Conservation (phyloP, 2,888 invertebrate species). For the Crepidodera aurea region DNA sequence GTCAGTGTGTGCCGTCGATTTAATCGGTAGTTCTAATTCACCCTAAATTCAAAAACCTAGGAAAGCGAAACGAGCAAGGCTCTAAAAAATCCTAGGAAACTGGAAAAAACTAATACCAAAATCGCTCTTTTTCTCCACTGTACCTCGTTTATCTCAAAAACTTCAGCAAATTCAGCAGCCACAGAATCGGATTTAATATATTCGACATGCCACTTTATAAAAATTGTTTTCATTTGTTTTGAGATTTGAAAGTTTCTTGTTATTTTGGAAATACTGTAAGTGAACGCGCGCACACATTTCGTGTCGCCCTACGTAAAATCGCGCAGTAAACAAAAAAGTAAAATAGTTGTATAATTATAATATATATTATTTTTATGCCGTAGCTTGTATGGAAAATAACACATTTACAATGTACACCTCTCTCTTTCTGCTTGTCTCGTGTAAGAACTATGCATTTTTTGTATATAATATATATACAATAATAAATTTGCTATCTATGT, state of each 20-base stretch:
- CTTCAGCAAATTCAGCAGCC: too few species aligned
- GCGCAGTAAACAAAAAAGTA: slow-evolving; percentile 49
- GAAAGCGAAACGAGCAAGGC: too few species aligned
- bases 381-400: slow-evolving; percentile 57
- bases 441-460: slow-evolving; percentile 43
- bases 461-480: slow-evolving; percentile 55
- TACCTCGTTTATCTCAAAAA: too few species aligned
- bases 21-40: too few species aligned
- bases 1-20: too few species aligned
- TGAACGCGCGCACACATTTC: slow-evolving; percentile 55
- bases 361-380: slow-evolving; percentile 52
- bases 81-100: too few species aligned
- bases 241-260: background rate
- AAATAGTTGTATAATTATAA: slow-evolving; percentile 51
- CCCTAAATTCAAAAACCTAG: too few species aligned
- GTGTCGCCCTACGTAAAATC: slow-evolving; percentile 61
- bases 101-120: too few species aligned
- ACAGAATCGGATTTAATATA: too few species aligned
- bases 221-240: too few species aligned
- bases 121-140: too few species aligned
- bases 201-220: too few species aligned
- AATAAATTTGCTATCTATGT: slow-evolving; percentile 56
- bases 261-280: slow-evolving; percentile 39
- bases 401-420: slow-evolving; percentile 54
- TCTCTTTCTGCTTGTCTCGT: slow-evolving; percentile 39